Evolutionary conservation across 2,888 invertebrate genomes (phyloP).

Genomic region (Ennomos fuscantarius): DNA sequence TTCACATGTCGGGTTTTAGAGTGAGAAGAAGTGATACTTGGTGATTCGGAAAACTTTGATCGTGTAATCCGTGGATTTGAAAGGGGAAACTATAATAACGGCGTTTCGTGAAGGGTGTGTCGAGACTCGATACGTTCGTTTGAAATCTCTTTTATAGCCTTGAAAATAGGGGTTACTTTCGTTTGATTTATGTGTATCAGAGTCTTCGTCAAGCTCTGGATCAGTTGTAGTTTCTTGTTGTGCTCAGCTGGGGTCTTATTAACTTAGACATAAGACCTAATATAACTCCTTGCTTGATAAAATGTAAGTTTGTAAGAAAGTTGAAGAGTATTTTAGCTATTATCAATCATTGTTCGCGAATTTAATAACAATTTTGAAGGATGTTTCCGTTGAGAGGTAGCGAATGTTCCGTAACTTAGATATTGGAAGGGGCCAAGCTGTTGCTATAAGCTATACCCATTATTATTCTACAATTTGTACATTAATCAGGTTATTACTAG

Average conservation of each 20-base stretch:
- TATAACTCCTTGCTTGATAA: conserved; percentile 20
- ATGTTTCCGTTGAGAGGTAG: conserved; percentile 54
- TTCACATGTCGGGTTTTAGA: conserved; percentile 28
- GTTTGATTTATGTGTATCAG: background rate
- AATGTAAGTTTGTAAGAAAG: conserved; percentile 30
- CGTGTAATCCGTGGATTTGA: conserved; percentile 50
- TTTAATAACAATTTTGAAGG: conserved; percentile 72
- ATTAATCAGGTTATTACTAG: background rate
- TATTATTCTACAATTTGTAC: background rate
- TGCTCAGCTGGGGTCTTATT: conserved; percentile 31
- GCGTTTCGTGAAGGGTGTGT: conserved; percentile 33
- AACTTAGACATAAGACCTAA: background rate
- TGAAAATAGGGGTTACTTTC: conserved; percentile 21
- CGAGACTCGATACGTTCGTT: conserved; percentile 8
- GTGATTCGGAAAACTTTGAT: conserved; percentile 42
- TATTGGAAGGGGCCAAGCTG: conserved; percentile 35
- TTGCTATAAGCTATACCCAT: background rate
- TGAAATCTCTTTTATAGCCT: conserved; percentile 1
- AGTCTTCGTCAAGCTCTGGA: background rate
- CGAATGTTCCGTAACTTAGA: conserved; percentile 46
- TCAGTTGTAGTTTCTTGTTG: conserved; percentile 28
- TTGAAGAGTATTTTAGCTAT: conserved; percentile 48
- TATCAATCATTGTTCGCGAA: conserved; percentile 71
- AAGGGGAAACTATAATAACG: conserved; percentile 50
- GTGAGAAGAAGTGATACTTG: conserved; percentile 39